Base-by-base conservation (phyloP, 2,888 invertebrate species). In the Rambutsinella grinnellia region DNA sequence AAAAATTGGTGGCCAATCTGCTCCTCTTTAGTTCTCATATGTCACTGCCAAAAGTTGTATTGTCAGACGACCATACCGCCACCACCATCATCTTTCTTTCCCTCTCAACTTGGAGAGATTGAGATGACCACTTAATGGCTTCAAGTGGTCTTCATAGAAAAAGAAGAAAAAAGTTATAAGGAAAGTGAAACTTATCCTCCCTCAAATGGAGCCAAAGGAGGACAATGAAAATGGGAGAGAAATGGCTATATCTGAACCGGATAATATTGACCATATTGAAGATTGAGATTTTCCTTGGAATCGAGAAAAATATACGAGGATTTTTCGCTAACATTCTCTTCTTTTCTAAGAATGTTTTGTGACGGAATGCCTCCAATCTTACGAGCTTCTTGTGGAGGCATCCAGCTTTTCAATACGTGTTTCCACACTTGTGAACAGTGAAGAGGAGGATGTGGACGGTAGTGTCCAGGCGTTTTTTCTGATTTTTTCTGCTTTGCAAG, bases 91-190 rank as follows among this genome's bases (percentile, higher is more conserved):
- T 44, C 8, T 21, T 44, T 27, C 19, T 60, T 21, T 60, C 17
- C 44, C 13, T 46, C 15, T 24, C 3, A 5, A n/a, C 3, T 24
- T 57, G 58, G 65, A 15, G 51, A 72, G 66, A 66, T 72, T 72
- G 72, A 72, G 81, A 80, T 81, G 82, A 82, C 81, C 82, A 81
- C 82, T 82, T 82, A 79, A 82, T 81, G 79, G 82, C 80, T 70
- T 80, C 79, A 80, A 82, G 81, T 80, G 82, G 78, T 68, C 78
- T 78, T 74, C 66, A 63, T 57, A 58, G 57, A 17, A 36, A 21
- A 26, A 58, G 26, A 53, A 62, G 53, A 21, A 54, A 21, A 23
- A 53, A 6, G 27, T 49, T 36, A 65, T 24, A 46, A 26, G 57
- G 24, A 3, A 67, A 6, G 56, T 51, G 44, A 54, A 36, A 24